Percentiles rank a stretch among this genome's conserved stretches.
Conservation (phyloP, 2,888 invertebrate genomes). For the Bedellia somnulentella region DNA sequence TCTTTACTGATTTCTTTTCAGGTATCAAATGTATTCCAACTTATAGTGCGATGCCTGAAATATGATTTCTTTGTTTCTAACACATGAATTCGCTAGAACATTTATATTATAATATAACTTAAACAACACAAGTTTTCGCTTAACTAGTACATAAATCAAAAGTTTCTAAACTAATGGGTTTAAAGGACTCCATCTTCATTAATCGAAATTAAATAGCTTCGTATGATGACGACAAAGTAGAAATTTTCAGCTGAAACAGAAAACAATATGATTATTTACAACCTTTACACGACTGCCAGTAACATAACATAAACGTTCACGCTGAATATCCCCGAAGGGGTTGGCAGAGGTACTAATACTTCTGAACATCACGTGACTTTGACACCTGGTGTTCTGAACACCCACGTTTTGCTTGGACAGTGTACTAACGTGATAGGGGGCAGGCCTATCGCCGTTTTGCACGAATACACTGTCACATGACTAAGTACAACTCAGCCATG, state of each 20-base stretch:
- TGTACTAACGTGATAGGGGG: too few relatives aligned
- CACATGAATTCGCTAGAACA: conserved; percentile 1
- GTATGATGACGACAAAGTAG: conserved; percentile 44
- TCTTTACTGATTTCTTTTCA: not conserved
- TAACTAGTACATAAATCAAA: not conserved
- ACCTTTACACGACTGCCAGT: not conserved
- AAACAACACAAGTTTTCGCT: conserved; percentile 5
- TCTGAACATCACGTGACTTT: too few relatives aligned
- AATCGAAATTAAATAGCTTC: conserved; percentile 46
- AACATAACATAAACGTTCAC: too few relatives aligned
- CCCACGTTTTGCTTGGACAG: too few relatives aligned
- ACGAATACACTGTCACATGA: too few relatives aligned
- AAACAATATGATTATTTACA: not conserved
- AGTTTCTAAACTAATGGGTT: conserved; percentile 9
- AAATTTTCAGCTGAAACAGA: conserved; percentile 40
- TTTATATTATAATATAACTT: conserved; percentile 5
- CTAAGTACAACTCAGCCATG: too few relatives aligned
- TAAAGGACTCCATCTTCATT: conserved; percentile 48
- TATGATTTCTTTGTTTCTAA: conserved; percentile 4
- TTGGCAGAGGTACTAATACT: too few relatives aligned
- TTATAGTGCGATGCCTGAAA: conserved; percentile 1
- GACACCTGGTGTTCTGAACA: too few relatives aligned
- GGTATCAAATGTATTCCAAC: not conserved
- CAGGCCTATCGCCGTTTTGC: too few relatives aligned
- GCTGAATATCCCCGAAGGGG: too few relatives aligned